Evolutionary conservation across 2,888 invertebrate genomes (phyloP).

Genomic region (Galerucella pusilla): DNA sequence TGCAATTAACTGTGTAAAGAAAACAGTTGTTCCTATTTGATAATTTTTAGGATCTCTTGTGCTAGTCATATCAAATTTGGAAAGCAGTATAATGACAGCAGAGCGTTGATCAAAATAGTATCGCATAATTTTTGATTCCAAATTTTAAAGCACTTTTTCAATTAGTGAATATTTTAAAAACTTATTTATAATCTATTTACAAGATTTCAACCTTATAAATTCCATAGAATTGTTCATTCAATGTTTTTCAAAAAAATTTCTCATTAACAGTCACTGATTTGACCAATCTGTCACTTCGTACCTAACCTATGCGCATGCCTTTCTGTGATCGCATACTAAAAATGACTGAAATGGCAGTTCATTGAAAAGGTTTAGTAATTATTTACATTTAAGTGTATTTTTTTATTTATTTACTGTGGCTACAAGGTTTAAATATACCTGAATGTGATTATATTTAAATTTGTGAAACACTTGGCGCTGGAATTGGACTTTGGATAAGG

Average conservation of each 20-base stretch:
- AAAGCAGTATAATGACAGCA: neutral
- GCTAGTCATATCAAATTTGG: neutral
- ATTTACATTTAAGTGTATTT: constrained; percentile 22
- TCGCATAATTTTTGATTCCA: neutral
- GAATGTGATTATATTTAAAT: neutral
- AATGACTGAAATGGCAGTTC: constrained; percentile 32
- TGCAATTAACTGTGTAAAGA: too few relatives aligned
- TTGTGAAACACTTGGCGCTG: neutral
- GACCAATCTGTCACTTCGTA: constrained; percentile 22
- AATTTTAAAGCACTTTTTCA: neutral
- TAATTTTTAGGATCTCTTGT: neutral
- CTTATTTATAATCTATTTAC: neutral
- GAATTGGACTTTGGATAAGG: neutral
- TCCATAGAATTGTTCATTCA: neutral
- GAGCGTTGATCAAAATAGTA: neutral
- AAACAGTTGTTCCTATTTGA: too few relatives aligned
- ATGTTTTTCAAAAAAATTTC: neutral
- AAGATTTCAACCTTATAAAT: neutral
- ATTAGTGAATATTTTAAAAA: neutral
- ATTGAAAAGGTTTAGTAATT: constrained; percentile 21
- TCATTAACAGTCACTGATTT: constrained; percentile 20
- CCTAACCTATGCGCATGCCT: constrained; percentile 8
- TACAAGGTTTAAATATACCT: constrained; percentile 1
- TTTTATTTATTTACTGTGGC: constrained; percentile 8
- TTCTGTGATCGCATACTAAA: constrained; percentile 16